Evolutionary conservation across 2,797 vertebrate species (phyloP).

Genomic region (Antennarius maculatus): DNA sequence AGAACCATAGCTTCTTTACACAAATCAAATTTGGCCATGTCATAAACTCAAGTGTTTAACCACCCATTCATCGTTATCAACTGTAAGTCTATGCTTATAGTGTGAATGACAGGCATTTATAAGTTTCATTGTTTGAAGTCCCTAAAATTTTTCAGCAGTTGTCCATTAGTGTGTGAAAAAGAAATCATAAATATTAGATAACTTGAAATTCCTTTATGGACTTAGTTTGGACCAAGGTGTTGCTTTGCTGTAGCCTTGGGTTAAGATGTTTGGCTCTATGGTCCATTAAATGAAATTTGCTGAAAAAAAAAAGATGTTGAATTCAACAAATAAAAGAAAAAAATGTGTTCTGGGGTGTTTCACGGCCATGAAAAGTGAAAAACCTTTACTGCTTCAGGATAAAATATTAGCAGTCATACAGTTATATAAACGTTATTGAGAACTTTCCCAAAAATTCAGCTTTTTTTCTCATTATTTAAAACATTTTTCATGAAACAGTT

Average conservation of each 20-base stretch:
- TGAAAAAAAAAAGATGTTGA: neutral
- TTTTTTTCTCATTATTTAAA: neutral
- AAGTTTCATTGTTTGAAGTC: neutral
- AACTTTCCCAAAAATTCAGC: neutral
- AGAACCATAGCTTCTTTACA: constrained; percentile 11
- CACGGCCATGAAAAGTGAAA: neutral
- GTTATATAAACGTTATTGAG: neutral
- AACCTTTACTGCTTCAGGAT: neutral
- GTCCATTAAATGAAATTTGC: constrained; percentile 3
- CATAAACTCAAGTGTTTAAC: constrained; percentile 1
- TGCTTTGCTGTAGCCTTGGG: neutral
- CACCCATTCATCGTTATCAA: neutral
- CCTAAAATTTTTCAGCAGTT: neutral
- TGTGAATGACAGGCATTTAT: neutral
- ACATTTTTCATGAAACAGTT: neutral
- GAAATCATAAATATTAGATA: neutral
- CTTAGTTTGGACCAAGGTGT: neutral
- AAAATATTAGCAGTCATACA: too few species aligned
- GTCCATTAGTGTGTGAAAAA: neutral
- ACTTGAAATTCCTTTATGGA: constrained; percentile 8
- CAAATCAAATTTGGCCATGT: constrained; percentile 15
- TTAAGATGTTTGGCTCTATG: constrained; percentile 4
- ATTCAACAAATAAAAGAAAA: too few species aligned
- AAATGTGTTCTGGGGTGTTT: neutral
- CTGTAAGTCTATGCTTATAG: neutral